phyloP scores from a whole-genome alignment of 2,888 invertebrate species.

The Scrobipalpa costella region DNA sequence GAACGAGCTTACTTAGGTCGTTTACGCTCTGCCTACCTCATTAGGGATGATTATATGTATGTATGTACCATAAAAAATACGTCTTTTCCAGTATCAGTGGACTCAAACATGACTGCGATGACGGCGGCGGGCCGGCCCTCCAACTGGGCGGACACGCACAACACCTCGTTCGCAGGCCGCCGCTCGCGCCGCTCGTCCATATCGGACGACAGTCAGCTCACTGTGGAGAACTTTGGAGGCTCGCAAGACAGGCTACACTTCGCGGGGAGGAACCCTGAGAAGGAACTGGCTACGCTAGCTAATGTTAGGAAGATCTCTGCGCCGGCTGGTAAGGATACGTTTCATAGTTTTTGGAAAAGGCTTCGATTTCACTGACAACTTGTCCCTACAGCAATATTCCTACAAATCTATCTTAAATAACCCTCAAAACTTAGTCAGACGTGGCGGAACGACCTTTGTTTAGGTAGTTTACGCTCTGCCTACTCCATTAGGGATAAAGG shows the following conservation, averaged over 20 bases:
- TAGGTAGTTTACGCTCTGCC: no score
- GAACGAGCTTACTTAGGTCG: no score
- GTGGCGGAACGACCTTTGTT: no score
- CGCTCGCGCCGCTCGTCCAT: constrained; percentile 92
- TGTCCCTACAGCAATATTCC: no score
- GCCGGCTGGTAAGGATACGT: constrained; percentile 61
- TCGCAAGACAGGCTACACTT: constrained; percentile 94
- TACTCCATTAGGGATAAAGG: no score
- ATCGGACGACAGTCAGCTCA: constrained; percentile 92
- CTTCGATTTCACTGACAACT: no score
- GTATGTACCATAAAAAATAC: no score
- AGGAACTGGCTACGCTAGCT: constrained; percentile 82
- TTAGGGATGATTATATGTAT: no score
- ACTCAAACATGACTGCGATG: constrained; percentile 60
- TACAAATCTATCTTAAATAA: no score
- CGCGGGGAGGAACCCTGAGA: constrained; percentile 91
- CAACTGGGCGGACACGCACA: constrained; percentile 86
- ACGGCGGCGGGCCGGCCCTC: constrained; percentile 91
- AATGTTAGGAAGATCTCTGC: constrained; percentile 74
- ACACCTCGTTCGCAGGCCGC: constrained; percentile 86
- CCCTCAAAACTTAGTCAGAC: no score
- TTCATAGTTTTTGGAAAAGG: neutral
- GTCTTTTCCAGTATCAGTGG: constrained; percentile 33
- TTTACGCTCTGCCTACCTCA: no score
- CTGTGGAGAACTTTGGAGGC: constrained; percentile 96